Base-by-base conservation (phyloP, 2,888 invertebrate species). In the Platynereis dumerilii region DNA sequence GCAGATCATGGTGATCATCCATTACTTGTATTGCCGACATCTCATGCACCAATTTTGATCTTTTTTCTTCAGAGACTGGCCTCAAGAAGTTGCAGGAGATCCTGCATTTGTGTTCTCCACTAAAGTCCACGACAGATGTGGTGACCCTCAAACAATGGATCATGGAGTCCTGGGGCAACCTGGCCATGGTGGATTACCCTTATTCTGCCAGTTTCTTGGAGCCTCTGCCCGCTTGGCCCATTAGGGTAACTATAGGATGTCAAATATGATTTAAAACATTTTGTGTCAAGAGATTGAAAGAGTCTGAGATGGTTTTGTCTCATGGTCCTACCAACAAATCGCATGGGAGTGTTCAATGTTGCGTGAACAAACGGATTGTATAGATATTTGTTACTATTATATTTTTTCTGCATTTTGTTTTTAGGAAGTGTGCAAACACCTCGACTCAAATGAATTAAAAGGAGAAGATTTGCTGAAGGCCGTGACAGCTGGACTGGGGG, bases 101-200 rank as follows among this genome's bases (percentile, higher is more conserved):
- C 27, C 95, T 94, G 88, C 88, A 90, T 57, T 86, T 96, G 1
- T 96, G 96, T 72, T 85, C 87, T 22, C 88, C 90, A 0, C 77
- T 94, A 15, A 71, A 72, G 72, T 88, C 86, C 58, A 74, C 85
- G 0, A 83, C 84, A 0, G 88, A 91, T 74, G 78, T 90, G 0
- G 76, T 83, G 0, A 75, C 73, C 0, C 85, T 61, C 5, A 61
- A 61, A 42, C 22, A 10, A 17, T 61, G 61, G 61, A 24, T 61
- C 10, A 17, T 34, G 2, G 61, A 55, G n/a, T 54, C 61, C 2
- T 61, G 92, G 81, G 88, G 88, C 10, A 91, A 91, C 75, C 83
- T 96, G 70, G 96, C 95, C 0, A 97, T 97, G 96, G 91, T 91
- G 20, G 92, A 99, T 86, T 99, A 98, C 84, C 97, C 98, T 0